Conservation (phyloP, 2,797 vertebrate genomes). For the Sarcophilus harrisii region DNA sequence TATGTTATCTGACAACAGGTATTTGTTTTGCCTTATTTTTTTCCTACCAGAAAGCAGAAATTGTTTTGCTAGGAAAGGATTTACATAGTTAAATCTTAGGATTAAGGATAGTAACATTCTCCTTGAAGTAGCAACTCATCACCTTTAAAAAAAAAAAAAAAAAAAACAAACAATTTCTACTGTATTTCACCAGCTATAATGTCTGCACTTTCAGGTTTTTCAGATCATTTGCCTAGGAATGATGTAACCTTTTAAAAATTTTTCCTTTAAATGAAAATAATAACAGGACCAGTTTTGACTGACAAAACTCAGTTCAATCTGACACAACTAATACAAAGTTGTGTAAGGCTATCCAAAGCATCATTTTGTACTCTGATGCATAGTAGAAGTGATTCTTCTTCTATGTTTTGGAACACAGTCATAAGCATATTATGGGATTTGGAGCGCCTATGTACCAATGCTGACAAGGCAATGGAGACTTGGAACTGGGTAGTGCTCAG, state of each 20-base stretch:
- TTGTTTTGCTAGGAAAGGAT: constrained; percentile 32
- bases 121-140: constrained; percentile 35
- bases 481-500: background rate
- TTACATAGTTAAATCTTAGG: constrained; percentile 52
- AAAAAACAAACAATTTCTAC: too few species aligned
- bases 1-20: constrained; percentile 69
- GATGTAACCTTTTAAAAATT: background rate
- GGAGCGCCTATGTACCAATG: background rate
- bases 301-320: background rate
- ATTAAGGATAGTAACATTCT: constrained; percentile 47
- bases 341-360: background rate
- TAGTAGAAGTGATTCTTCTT: background rate
- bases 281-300: background rate
- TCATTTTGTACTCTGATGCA: background rate
- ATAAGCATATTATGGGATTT: background rate
- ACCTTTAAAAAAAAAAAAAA: background rate
- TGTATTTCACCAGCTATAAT: background rate
- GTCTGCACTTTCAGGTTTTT: background rate
- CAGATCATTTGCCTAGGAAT: background rate
- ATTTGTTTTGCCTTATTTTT: constrained; percentile 56
- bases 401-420: background rate
- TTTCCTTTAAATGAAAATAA: background rate
- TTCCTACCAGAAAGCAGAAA: background rate
- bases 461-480: background rate
- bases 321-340: background rate